Conservation (phyloP, 2,113 vertebrate genomes). For the Dicrurus megarhynchus region DNA sequence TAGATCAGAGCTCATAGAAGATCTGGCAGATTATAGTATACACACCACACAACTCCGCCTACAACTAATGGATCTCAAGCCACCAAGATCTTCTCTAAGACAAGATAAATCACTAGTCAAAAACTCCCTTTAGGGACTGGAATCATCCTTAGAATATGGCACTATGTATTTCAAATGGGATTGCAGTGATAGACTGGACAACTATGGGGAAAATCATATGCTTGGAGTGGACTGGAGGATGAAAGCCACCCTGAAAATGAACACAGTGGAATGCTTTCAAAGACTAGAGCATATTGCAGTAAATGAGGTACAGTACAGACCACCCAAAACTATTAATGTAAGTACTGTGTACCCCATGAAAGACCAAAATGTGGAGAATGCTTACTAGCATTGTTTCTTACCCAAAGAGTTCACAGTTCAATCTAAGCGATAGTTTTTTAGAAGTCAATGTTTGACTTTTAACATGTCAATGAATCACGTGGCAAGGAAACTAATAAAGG, state of each 20-base stretch:
- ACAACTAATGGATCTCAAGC: background rate
- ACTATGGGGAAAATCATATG: background rate
- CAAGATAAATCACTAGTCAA: background rate
- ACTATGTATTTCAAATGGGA: background rate
- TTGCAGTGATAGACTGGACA: conserved; percentile 1
- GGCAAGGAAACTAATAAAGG: background rate
- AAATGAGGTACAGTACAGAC: background rate
- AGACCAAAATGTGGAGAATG: background rate
- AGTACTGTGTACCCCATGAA: background rate
- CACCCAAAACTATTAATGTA: background rate
- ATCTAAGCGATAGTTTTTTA: background rate
- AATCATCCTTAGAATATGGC: background rate
- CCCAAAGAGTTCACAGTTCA: background rate
- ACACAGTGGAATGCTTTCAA: conserved; percentile 6
- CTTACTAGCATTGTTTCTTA: background rate
- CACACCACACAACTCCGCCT: background rate
- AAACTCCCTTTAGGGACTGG: background rate
- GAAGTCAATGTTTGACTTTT: accelerated
- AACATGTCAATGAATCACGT: background rate
- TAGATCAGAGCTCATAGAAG: background rate
- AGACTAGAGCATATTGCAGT: background rate
- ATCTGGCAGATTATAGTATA: background rate
- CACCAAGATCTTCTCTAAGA: conserved; percentile 17
- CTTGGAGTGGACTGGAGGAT: conserved; percentile 14
- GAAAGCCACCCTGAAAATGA: conserved; percentile 11